phyloP scores from a whole-genome alignment of 2,113 vertebrate genomes.

The Sebastes fasciatus region DNA sequence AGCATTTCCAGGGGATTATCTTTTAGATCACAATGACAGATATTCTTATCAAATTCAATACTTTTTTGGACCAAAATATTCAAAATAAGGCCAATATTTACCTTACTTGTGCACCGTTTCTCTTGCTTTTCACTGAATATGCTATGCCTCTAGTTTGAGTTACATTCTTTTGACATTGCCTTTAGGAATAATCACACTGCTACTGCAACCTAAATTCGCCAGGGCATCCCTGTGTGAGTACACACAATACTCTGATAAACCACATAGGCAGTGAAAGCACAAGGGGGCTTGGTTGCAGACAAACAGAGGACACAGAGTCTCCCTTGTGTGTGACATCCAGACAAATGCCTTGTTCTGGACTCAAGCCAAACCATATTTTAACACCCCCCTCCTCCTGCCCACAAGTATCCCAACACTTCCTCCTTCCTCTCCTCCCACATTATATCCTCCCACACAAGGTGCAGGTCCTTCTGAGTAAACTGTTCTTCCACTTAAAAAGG shows the following conservation, averaged over 20 bases:
- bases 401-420: constrained; percentile 4
- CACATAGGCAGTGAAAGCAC: constrained; percentile 13
- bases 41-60: not conserved
- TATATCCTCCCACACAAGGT: not conserved
- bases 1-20: constrained; percentile 15
- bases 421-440: constrained; percentile 1
- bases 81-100: not conserved
- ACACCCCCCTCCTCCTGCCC: not conserved
- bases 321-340: constrained; percentile 35
- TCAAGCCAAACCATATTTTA: constrained; percentile 47
- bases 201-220: constrained; percentile 5
- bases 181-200: not conserved
- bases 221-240: not conserved
- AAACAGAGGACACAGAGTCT: constrained; percentile 17
- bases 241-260: not conserved
- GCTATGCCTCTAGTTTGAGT: not conserved
- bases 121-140: not conserved
- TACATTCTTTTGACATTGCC: not conserved
- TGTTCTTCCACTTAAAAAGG: not conserved
- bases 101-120: not conserved
- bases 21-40: constrained; percentile 17
- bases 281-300: not conserved
- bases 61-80: not conserved
- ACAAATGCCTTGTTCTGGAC: constrained; percentile 53
- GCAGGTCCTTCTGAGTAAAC: constrained; percentile 7